A percentile compares a stretch with the other conserved stretches of the same genome.
Conservation (phyloP, 2,888 invertebrate genomes). For the Meteorus cinctellus region DNA sequence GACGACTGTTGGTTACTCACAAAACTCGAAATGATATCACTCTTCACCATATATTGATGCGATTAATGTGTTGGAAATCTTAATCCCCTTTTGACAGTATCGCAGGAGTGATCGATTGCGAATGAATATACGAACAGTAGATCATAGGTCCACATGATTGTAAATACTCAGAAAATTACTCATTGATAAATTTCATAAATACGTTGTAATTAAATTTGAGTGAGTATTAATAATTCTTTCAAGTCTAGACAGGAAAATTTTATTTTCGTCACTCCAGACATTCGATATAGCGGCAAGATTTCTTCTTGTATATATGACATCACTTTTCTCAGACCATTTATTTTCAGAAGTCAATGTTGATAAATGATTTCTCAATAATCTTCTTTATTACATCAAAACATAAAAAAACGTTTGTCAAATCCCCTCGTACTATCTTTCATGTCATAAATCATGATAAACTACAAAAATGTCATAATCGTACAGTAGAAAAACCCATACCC, state of each 20-base stretch:
- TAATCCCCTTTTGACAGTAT: constrained; percentile 54
- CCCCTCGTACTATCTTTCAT: constrained; percentile 22
- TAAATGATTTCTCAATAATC: background rate
- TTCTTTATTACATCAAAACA: background rate
- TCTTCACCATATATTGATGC: constrained; percentile 25
- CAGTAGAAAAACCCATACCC: background rate
- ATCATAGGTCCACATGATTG: constrained; percentile 5
- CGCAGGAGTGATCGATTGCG: constrained; percentile 48
- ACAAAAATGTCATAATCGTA: constrained; percentile 10
- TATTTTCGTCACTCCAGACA: background rate
- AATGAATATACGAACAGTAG: constrained; percentile 2
- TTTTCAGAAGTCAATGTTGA: background rate
- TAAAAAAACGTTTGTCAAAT: constrained; percentile 7
- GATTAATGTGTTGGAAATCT: constrained; percentile 44
- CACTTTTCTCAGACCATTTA: background rate
- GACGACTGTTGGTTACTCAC: constrained; percentile 4
- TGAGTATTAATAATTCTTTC: background rate
- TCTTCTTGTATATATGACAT: background rate
- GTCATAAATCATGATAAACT: constrained; percentile 41
- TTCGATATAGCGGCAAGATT: background rate
- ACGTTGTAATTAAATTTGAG: background rate
- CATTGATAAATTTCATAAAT: background rate
- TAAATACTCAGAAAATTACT: background rate
- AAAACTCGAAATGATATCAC: constrained; percentile 18
- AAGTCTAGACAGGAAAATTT: background rate